These are phyloP conservation scores for Strigamia crassipes DNA, from an alignment of 2,888 invertebrate species.

Conservation along the genomic window DNA sequence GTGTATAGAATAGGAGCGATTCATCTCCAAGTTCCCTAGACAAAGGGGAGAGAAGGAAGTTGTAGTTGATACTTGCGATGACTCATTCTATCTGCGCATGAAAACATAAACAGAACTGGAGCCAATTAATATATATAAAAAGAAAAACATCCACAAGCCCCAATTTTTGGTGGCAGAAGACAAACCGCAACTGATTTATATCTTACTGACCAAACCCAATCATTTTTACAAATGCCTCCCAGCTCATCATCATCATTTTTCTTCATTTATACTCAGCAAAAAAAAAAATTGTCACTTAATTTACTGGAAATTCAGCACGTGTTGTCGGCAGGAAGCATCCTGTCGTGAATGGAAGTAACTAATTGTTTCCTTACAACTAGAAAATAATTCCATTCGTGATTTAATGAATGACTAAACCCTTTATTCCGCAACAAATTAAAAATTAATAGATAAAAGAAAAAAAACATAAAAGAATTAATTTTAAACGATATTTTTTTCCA, in stretches of 20 bases:
- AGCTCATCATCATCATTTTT: background rate
- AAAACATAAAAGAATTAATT: no score
- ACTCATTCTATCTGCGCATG: background rate
- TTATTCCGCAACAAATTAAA: background rate
- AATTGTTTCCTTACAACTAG: conserved; percentile 26
- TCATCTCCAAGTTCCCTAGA: background rate
- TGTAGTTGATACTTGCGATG: conserved; percentile 20
- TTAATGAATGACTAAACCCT: background rate
- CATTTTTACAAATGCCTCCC: background rate
- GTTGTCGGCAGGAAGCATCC: conserved; percentile 15
- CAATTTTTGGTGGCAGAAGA: background rate
- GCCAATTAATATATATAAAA: background rate
- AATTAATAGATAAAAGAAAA: background rate
- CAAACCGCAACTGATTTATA: background rate
- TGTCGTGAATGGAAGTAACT: conserved; percentile 2
- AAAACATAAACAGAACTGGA: conserved; percentile 5
- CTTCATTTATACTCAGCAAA: background rate
- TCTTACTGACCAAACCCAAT: background rate
- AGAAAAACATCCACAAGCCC: background rate
- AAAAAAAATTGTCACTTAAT: conserved; percentile 24
- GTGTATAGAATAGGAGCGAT: background rate
- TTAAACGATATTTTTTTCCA: no score
- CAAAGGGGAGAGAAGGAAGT: conserved; percentile 29
- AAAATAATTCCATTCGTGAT: background rate
- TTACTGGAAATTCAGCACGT: conserved; percentile 29